phyloP scores from a whole-genome alignment of 35 echinoderm and acorn worm genomes.

The Apostichopus californicus region DNA sequence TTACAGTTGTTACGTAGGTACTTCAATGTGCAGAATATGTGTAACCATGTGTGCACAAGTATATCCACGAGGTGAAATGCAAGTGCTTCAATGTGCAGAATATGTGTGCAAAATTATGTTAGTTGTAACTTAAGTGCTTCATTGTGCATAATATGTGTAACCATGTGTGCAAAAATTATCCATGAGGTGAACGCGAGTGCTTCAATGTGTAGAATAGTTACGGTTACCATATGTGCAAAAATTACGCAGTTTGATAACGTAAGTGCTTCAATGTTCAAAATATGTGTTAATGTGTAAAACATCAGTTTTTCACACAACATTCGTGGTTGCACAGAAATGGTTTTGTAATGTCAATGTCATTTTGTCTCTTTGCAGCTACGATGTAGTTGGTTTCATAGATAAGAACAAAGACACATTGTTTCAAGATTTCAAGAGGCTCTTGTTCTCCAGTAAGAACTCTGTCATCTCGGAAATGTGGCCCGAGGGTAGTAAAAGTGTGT shows the following conservation, averaged over 20 bases:
- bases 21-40: no score
- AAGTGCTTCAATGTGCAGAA: no score
- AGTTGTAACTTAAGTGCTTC: no score
- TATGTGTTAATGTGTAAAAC: not conserved
- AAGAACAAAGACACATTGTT: constrained; percentile 98
- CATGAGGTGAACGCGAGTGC: no score
- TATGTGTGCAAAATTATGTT: no score
- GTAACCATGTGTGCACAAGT: no score
- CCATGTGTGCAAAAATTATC: no score
- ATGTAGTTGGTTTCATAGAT: constrained; percentile 89
- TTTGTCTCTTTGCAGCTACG: constrained; percentile 65
- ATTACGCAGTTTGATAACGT: no score
- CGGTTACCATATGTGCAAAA: fast-evolving
- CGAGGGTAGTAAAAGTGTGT: constrained; percentile 80
- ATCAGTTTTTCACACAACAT: not conserved
- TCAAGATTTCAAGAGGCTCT: constrained; percentile 95
- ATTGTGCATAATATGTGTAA: no score
- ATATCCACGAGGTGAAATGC: no score
- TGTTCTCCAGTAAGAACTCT: constrained; percentile 77
- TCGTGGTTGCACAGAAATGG: not conserved
- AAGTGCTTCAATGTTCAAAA: not conserved
- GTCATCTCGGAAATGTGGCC: constrained; percentile 89
- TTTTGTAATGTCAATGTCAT: not conserved
- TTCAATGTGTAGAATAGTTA: not conserved
- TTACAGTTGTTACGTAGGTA: no score